phyloP scores from a whole-genome alignment of 2,113 vertebrate genomes.

The Pseudonaja textilis region DNA sequence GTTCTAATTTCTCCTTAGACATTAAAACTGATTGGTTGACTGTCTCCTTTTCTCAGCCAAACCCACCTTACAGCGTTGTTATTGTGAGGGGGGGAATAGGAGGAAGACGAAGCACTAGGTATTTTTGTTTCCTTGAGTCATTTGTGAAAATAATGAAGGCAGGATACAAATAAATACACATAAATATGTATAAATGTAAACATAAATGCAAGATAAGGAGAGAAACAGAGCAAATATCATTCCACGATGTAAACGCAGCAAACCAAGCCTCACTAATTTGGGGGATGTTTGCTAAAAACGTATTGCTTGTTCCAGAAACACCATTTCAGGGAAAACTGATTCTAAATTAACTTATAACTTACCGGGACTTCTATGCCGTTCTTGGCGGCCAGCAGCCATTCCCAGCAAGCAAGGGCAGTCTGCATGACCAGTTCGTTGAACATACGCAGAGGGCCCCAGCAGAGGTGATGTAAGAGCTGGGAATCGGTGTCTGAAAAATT shows the following conservation, averaged over 20 bases:
- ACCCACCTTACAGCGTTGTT: no score
- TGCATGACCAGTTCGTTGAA: slow-evolving; percentile 95
- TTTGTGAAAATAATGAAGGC: background rate
- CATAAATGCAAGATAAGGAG: background rate
- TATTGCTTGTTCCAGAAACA: background rate
- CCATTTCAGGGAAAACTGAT: background rate
- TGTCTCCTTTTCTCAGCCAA: no score
- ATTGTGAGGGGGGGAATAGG: no score
- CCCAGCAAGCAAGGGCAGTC: slow-evolving; percentile 95
- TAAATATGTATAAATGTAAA: background rate
- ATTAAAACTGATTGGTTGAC: no score
- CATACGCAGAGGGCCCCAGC: slow-evolving; percentile 94
- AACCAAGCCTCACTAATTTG: background rate
- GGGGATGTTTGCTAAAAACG: background rate
- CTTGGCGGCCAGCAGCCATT: slow-evolving; percentile 95
- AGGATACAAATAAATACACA: no score
- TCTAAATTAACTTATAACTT: slow-evolving; percentile 14
- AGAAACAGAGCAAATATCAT: background rate
- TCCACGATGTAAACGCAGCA: background rate
- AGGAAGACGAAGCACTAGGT: no score
- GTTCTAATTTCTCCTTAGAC: no score
- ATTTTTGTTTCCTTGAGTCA: background rate
- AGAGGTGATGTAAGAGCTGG: slow-evolving; percentile 91
- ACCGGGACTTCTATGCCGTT: slow-evolving; percentile 93
- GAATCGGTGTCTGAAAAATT: slow-evolving; percentile 83